phyloP scores from a whole-genome alignment of 2,113 vertebrate species.

The Crocuta crocuta region DNA sequence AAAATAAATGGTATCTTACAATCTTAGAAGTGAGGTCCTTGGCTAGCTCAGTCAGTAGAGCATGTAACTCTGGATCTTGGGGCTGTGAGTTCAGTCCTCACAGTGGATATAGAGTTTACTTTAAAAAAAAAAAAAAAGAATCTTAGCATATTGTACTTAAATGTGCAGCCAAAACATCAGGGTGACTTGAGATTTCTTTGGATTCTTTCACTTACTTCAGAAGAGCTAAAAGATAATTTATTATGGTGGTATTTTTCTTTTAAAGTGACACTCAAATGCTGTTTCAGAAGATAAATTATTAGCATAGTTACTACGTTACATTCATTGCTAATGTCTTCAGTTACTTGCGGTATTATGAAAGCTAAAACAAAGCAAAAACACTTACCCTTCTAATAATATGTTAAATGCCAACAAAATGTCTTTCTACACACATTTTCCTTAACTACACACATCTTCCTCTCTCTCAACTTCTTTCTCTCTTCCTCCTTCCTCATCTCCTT shows the following conservation, averaged over 20 bases:
- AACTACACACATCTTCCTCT: neutral
- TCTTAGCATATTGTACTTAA: neutral
- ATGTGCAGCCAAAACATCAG: neutral
- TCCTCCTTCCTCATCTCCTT: neutral
- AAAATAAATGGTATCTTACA: neutral
- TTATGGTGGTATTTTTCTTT: neutral
- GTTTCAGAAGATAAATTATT: constrained; percentile 12
- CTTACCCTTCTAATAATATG: neutral
- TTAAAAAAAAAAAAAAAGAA: neutral
- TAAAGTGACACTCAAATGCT: neutral
- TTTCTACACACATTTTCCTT: neutral
- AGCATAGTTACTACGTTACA: neutral
- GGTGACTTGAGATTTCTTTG: neutral
- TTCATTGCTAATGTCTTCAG: constrained; percentile 38
- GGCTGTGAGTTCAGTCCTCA: neutral
- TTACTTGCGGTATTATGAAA: neutral
- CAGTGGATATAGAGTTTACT: neutral
- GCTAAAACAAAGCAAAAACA: constrained; percentile 2
- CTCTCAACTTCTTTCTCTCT: no score
- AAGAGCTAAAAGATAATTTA: neutral
- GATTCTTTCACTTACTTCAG: neutral
- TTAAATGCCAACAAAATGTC: neutral
- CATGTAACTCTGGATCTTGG: neutral
- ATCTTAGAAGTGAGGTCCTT: neutral
- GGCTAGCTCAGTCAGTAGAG: neutral